phyloP scores from a whole-genome alignment of 2,113 vertebrate genomes.

The Amphilophus citrinellus region DNA sequence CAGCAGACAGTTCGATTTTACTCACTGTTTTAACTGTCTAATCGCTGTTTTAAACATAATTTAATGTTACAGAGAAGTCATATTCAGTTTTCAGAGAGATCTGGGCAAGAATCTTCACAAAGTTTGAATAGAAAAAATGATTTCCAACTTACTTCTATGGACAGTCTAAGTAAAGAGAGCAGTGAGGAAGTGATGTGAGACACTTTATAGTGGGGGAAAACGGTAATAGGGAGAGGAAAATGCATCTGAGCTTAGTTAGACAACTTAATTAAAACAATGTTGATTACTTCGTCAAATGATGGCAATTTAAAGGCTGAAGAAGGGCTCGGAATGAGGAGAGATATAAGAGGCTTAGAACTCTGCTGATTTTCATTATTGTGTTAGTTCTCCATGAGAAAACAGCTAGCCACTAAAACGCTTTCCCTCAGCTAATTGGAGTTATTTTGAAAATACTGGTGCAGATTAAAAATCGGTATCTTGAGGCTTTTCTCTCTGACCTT shows the following conservation, averaged over 20 bases:
- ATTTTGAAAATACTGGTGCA: not conserved
- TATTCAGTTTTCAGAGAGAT: rapidly evolving
- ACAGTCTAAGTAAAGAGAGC: not conserved
- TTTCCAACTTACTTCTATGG: not conserved
- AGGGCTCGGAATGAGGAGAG: slow-evolving; percentile 8
- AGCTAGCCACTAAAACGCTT: slow-evolving; percentile 1
- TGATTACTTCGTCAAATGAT: slow-evolving; percentile 60
- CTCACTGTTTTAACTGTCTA: not conserved
- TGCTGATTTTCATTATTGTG: slow-evolving; percentile 52
- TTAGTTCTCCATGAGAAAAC: slow-evolving; percentile 53
- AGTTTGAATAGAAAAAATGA: slow-evolving; percentile 16
- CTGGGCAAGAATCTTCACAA: not conserved
- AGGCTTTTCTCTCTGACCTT: not conserved
- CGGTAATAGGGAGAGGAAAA: slow-evolving; percentile 24
- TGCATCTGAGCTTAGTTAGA: slow-evolving; percentile 43
- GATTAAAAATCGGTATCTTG: not conserved
- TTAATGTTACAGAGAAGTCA: not conserved
- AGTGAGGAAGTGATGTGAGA: slow-evolving; percentile 5
- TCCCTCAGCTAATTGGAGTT: slow-evolving; percentile 23
- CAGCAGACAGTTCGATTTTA: not conserved
- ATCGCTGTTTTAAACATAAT: not conserved
- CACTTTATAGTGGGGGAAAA: not conserved
- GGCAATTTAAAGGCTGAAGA: slow-evolving; percentile 52
- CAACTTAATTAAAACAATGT: slow-evolving; percentile 69
- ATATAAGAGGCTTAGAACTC: slow-evolving; percentile 45